Evolutionary conservation across 2,113 vertebrate genomes (phyloP), one percentile per base, ranked within the genome.

Genomic region (Rissa tridactyla): DNA sequence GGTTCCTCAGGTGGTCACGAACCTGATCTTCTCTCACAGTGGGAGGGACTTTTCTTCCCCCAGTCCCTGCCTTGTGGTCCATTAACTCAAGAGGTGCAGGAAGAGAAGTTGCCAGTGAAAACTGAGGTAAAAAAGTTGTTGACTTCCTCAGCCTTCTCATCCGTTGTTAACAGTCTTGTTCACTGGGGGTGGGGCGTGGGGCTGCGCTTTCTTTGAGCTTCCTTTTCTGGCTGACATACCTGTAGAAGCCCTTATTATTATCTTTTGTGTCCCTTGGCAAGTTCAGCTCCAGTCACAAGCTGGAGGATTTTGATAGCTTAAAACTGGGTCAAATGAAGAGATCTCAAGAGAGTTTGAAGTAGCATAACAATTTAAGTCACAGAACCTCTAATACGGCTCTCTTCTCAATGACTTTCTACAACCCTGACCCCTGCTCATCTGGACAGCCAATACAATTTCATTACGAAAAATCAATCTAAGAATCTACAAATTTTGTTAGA

Each of bases 121-220:
- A 29, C 61, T 64, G 38, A 40, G 61, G 61, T 26, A 40, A 40
- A 64, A 17, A 29, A 29, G 61, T 19, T 55, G 52, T 29, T 64
- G 17, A 29, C 9, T 64, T 13, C 27, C 26, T 64, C 61, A 64
- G 61, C 26, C 26, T 64, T 64, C 26, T 64, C 4, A 11, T 30
- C 38, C 1, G 3, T 57, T 75, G 22, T 13, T 57, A 57, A 30
- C 38, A 57, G 38, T 34, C 30, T 34, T 25, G 21, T 32, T 55
- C 15, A 25, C 30, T 12, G 8, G 2, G 15, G 15, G 11, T 1
- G 22, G 15, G 9, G 15, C 38, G 11, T 1, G 22, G 15, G 9
- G 15, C 38, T 26, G 25, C 3, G 5, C 23, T 20, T 44, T 20
- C 40, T 58, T 44, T 75, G 54, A n/a, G 23, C 13, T 57, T 44